These are phyloP conservation scores for Amitus sp. DNA, from an alignment of 2,888 invertebrate species.

Conservation along the genomic window DNA sequence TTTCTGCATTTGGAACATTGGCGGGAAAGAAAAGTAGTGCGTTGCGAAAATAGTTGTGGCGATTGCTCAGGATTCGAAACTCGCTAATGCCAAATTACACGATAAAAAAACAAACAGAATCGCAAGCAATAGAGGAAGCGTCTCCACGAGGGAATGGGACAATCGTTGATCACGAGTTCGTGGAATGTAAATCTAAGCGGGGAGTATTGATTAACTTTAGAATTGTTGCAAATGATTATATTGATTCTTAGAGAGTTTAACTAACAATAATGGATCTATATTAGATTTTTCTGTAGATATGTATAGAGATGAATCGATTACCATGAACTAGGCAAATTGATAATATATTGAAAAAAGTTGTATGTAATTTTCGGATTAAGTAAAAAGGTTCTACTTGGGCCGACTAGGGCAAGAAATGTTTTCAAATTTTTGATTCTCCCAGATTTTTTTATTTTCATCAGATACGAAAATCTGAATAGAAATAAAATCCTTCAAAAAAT, in stretches of 20 bases:
- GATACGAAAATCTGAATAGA: too few species aligned
- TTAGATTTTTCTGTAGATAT: slow-evolving; percentile 64
- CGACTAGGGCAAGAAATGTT: too few species aligned
- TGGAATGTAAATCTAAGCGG: slow-evolving; percentile 33
- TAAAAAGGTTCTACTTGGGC: too few species aligned
- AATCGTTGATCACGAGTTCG: slow-evolving; percentile 13
- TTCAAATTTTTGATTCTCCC: too few species aligned
- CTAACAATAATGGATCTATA: slow-evolving; percentile 62
- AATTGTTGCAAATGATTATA: slow-evolving; percentile 46
- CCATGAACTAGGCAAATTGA: slow-evolving; percentile 59
- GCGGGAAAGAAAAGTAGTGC: too few species aligned
- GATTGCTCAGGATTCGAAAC: slow-evolving; percentile 57
- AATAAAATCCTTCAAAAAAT: too few species aligned
- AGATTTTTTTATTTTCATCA: too few species aligned
- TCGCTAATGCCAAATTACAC: slow-evolving; percentile 61
- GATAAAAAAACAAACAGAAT: slow-evolving; percentile 55
- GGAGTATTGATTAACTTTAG: slow-evolving; percentile 35
- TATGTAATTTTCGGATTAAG: too few species aligned
- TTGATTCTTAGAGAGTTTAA: slow-evolving; percentile 64
- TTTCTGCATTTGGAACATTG: too few species aligned
- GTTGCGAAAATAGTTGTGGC: slow-evolving; percentile 18
- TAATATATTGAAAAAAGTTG: slow-evolving; percentile 55
- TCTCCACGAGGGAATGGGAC: too few species aligned
- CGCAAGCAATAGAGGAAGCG: slow-evolving; percentile 61
- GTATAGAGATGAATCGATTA: slow-evolving; percentile 60